Evolutionary conservation across 2,888 invertebrate genomes (phyloP), one percentile per base, ranked within the genome.

Genomic region (Mythimna ferrago): DNA sequence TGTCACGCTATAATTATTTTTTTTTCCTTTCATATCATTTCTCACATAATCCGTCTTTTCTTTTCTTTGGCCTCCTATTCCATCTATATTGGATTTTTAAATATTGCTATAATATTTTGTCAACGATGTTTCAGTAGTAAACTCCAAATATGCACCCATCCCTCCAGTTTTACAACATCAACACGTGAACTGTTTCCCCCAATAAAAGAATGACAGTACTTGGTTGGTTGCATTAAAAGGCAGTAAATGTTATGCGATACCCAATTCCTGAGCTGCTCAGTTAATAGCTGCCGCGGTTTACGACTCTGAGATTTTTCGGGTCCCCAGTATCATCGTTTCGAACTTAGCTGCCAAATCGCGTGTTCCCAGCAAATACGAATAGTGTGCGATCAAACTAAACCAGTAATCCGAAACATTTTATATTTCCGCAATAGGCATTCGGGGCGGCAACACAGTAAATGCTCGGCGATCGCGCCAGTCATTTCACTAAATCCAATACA

Each of bases 401-500:
- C 89, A 87, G 89, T 89, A 90, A 91, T 92, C 90, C 88, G 84
- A 89, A 88, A 86, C 88, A 92, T 93, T 93, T 93, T 93, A 93
- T 93, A 93, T 93, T 92, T 93, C 93, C 92, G 90, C 92, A 89
- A 93, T 93, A 92, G 91, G 90, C 92, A 89, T 90, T 91, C 90
- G 84, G 90, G 91, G 89, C 87, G 89, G 89, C 91, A 92, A 89
- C 91, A 89, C 90, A 87, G 89, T 89, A 92, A 92, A 88, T 89
- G 90, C 89, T 89, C 86, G 84, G 86, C 92, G 89, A 92, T 92
- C 92, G 93, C 93, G 92, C 93, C 92, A 94, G 91, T 94, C 94
- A 94, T 95, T 94, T 90, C 90, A 93, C 95, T 94, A 95, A 96
- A 96, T 95, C 95, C 96, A 95, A 96, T 96, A 96, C 95, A 96